Conservation (phyloP, 2,797 vertebrate species). For the Perodicticus potto region DNA sequence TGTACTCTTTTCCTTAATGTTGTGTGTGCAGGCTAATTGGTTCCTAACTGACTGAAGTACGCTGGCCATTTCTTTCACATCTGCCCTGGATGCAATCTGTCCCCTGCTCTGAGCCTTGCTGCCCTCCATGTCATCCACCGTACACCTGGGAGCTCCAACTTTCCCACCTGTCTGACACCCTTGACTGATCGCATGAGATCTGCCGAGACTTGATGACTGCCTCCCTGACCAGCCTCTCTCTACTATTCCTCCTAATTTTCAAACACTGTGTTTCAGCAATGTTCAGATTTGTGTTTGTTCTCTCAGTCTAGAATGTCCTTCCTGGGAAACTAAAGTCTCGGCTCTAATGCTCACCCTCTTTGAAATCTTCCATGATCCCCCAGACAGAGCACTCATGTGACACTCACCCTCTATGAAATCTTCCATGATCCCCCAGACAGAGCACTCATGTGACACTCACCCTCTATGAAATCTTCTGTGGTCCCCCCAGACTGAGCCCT, state of each 20-base stretch:
- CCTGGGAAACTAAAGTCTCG: background rate
- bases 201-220: background rate
- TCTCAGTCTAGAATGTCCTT: background rate
- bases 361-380: background rate
- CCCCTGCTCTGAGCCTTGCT: background rate
- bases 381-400: background rate
- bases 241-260: background rate
- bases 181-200: background rate
- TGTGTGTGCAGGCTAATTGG: background rate
- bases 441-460: too few relatives aligned
- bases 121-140: background rate
- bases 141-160: background rate
- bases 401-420: too few relatives aligned
- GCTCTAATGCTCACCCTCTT: background rate
- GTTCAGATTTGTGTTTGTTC: background rate
- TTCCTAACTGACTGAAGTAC: background rate
- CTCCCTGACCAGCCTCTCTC: background rate
- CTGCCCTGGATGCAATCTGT: background rate
- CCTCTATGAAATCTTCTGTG: too few relatives aligned
- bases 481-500: too few relatives aligned
- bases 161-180: background rate
- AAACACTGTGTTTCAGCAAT: background rate
- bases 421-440: too few relatives aligned
- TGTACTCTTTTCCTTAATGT: background rate
- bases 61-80: background rate